These are phyloP conservation scores for Allochrocebus solatus DNA, from an alignment of 2,797 vertebrate species.

Conservation along the genomic window DNA sequence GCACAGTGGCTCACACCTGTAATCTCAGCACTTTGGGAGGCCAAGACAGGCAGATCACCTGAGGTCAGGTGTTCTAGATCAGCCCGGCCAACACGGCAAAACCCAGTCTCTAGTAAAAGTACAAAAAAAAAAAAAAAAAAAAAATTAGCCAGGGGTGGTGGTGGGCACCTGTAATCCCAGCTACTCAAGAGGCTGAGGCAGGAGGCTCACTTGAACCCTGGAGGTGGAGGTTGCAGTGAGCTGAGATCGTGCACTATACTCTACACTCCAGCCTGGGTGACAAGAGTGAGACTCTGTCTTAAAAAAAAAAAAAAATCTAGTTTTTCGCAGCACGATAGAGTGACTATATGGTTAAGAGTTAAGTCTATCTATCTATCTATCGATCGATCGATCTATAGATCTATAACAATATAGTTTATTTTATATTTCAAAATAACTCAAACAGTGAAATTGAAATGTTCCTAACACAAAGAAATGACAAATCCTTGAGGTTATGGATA, in stretches of 20 bases:
- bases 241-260: not conserved
- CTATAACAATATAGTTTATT: not conserved
- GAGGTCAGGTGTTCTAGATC: not conserved
- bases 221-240: not conserved
- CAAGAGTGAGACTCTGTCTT: not conserved
- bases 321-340: not conserved
- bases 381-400: no score
- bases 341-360: no score
- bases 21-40: not conserved
- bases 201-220: not conserved
- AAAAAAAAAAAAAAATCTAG: not conserved
- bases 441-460: not conserved
- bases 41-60: not conserved
- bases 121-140: not conserved
- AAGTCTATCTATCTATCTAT: no score
- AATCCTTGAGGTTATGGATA: not conserved
- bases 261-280: not conserved
- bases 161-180: not conserved
- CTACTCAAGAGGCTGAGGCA: not conserved
- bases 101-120: not conserved
- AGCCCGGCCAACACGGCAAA: not conserved
- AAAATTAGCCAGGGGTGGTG: not conserved
- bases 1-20: not conserved
- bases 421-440: not conserved
- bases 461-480: not conserved